These are phyloP conservation scores for Acronicta psi DNA, from an alignment of 2,888 invertebrate genomes.

Conservation along the genomic window DNA sequence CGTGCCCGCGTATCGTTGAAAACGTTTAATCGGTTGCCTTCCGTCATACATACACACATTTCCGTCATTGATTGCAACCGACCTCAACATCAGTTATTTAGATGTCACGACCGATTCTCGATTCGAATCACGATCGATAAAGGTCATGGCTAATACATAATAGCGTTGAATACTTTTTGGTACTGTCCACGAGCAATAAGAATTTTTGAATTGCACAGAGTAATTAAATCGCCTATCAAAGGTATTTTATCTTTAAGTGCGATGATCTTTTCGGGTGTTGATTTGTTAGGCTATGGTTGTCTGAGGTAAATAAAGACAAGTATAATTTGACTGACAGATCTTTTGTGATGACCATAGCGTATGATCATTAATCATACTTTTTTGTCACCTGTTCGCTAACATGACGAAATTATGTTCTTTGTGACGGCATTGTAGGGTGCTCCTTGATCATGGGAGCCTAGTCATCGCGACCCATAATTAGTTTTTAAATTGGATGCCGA, in stretches of 20 bases:
- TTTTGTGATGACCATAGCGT: slow-evolving; percentile 74
- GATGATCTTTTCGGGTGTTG: slow-evolving; percentile 35
- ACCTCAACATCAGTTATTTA: slow-evolving; percentile 82
- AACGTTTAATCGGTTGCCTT: slow-evolving; percentile 72
- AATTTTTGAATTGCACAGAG: slow-evolving; percentile 42
- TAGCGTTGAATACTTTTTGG: slow-evolving; percentile 65
- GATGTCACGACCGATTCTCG: slow-evolving; percentile 83
- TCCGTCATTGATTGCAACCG: slow-evolving; percentile 84
- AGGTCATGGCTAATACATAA: slow-evolving; percentile 80
- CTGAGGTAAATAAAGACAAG: slow-evolving; percentile 65
- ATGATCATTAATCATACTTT: slow-evolving; percentile 85
- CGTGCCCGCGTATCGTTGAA: slow-evolving; percentile 67
- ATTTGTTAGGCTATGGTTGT: slow-evolving; percentile 60
- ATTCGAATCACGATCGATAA: slow-evolving; percentile 78
- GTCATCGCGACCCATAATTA: slow-evolving; percentile 85
- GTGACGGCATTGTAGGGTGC: slow-evolving; percentile 77
- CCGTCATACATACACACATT: slow-evolving; percentile 76
- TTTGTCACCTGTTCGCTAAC: slow-evolving; percentile 85
- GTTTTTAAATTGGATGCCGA: slow-evolving; percentile 86
- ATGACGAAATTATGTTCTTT: slow-evolving; percentile 85
- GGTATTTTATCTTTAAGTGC: slow-evolving; percentile 6
- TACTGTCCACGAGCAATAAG: slow-evolving; percentile 63
- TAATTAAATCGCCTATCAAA: slow-evolving; percentile 27
- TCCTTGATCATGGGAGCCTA: slow-evolving; percentile 80
- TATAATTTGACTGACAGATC: slow-evolving; percentile 74